A percentile compares a stretch with the other conserved stretches of the same genome.
phyloP scores from a whole-genome alignment of 1,140 invertebrate species.

The Drosophila burlai region DNA sequence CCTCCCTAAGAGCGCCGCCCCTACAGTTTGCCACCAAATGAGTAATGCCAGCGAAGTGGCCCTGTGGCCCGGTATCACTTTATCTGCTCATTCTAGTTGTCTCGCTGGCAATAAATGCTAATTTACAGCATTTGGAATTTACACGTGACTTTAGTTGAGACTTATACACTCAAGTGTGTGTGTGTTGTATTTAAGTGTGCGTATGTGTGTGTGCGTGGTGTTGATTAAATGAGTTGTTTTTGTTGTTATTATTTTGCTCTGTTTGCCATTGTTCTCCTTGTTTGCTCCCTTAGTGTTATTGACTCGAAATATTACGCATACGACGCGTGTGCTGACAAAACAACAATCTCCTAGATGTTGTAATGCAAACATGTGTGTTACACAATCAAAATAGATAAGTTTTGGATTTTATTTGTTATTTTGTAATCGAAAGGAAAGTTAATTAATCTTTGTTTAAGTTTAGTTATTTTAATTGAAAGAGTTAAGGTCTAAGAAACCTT shows the following conservation, averaged over 20 bases:
- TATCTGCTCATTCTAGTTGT: conserved; percentile 39
- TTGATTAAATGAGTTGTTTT: conserved; percentile 32
- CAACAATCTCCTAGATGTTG: conserved; percentile 29
- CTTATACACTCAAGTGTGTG: conserved; percentile 20
- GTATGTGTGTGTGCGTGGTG: conserved; percentile 23
- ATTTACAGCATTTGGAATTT: conserved; percentile 73
- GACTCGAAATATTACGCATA: conserved; percentile 60
- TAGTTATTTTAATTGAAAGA: neutral
- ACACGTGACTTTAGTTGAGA: conserved; percentile 75
- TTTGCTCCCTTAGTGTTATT: conserved; percentile 44
- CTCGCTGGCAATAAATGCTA: conserved; percentile 71
- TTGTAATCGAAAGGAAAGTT: neutral
- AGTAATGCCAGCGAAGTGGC: neutral
- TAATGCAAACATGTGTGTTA: conserved; percentile 20
- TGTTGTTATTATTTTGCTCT: conserved; percentile 12
- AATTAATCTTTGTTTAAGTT: neutral
- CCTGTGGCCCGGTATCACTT: conserved; percentile 17
- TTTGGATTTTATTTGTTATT: neutral
- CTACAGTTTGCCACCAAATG: neutral
- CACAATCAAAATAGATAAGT: conserved; percentile 6
- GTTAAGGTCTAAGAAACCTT: neutral
- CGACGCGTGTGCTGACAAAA: conserved; percentile 51
- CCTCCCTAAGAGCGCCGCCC: neutral
- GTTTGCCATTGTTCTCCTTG: conserved; percentile 12
- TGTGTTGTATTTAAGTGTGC: conserved; percentile 9